Evolutionary conservation across 2,113 vertebrate genomes (phyloP).

Genomic region (Sylvia atricapilla): DNA sequence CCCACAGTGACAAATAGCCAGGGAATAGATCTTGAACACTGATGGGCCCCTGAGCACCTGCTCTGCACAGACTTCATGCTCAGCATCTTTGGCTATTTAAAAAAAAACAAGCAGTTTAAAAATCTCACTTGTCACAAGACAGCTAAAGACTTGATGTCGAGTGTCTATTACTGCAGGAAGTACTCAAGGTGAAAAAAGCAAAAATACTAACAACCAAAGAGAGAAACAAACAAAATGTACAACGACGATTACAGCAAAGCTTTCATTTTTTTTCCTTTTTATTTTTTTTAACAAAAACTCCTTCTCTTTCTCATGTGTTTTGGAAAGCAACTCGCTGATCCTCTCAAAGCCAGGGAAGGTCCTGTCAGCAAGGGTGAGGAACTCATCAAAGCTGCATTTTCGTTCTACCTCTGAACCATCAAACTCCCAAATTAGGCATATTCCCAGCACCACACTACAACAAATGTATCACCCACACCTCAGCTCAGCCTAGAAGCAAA

Average conservation of each 20-base stretch:
- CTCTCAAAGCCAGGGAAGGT: not conserved
- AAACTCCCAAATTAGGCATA: not conserved
- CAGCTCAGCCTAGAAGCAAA: not conserved
- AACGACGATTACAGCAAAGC: not conserved
- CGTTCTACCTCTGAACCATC: not conserved
- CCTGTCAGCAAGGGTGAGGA: not conserved
- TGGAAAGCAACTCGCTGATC: not conserved
- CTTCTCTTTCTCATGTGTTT: not conserved
- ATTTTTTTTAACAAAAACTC: not conserved
- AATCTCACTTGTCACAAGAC: not conserved
- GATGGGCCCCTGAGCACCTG: not conserved
- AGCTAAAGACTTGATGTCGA: not conserved
- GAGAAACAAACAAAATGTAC: not conserved
- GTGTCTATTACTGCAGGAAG: not conserved
- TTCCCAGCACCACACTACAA: not conserved
- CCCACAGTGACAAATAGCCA: not conserved
- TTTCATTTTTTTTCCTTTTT: not conserved
- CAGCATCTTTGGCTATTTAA: not conserved
- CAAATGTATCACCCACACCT: not conserved
- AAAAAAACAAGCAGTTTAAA: not conserved
- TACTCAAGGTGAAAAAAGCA: not conserved
- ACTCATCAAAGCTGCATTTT: not conserved
- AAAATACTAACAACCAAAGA: fast-evolving
- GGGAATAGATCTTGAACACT: not conserved
- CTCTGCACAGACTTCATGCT: not conserved